Percentiles rank a stretch among this genome's conserved stretches.
Conservation (phyloP, 2,113 vertebrate species). For the Oreochromis tanganicae region DNA sequence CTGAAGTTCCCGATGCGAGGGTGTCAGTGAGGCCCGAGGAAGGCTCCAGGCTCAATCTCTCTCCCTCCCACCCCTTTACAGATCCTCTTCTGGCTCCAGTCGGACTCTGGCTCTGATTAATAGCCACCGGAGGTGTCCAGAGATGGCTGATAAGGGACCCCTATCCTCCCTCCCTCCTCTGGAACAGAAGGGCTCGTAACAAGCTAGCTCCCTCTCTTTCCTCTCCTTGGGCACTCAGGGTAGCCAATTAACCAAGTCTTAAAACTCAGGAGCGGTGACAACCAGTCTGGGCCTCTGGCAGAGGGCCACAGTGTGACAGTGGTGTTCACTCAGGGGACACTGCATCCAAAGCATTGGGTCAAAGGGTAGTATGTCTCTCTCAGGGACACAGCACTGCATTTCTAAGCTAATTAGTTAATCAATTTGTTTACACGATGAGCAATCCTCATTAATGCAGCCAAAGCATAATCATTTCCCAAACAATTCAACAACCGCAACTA, state of each 20-base stretch:
- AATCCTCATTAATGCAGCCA: conserved; percentile 45
- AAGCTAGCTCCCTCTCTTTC: conserved; percentile 41
- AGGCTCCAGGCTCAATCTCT: conserved; percentile 63
- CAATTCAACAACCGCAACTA: conserved; percentile 42
- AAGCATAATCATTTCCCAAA: conserved; percentile 40
- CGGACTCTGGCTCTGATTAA: conserved; percentile 86
- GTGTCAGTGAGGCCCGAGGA: conserved; percentile 44
- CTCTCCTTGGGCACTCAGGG: conserved; percentile 46
- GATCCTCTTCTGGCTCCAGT: conserved; percentile 83
- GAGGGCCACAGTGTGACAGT: conserved; percentile 21
- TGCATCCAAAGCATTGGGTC: conserved; percentile 21
- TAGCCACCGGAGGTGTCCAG: conserved; percentile 88
- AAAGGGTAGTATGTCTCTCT: conserved; percentile 23
- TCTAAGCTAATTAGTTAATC: conserved; percentile 57
- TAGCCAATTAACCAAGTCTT: conserved; percentile 68
- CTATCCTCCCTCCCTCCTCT: conserved; percentile 31
- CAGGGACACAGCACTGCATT: conserved; percentile 2
- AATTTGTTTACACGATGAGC: conserved; percentile 54
- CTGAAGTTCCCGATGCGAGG: conserved; percentile 73
- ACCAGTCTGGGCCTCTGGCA: conserved; percentile 58
- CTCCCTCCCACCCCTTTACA: conserved; percentile 54
- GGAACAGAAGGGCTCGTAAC: conserved; percentile 51
- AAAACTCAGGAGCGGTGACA: conserved; percentile 62
- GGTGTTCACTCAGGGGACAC: conserved; percentile 31
- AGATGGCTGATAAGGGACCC: conserved; percentile 83